Base-by-base conservation (phyloP, 1,140 invertebrate genomes). In the Drosophila baimaii region DNA sequence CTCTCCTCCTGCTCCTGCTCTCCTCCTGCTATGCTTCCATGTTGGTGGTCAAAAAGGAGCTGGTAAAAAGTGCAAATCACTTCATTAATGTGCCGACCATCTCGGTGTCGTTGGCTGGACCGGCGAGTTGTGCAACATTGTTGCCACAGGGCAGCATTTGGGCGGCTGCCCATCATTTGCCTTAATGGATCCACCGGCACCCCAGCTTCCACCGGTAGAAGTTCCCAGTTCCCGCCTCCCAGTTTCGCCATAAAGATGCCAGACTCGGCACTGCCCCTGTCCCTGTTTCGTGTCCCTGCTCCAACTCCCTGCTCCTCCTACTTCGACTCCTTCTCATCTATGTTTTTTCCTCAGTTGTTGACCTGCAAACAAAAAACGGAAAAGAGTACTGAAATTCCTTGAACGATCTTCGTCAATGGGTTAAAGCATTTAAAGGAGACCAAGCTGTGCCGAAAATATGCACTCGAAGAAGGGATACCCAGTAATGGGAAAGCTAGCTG, bases 1-100 rank as follows among this genome's bases (percentile, higher is more conserved):
- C 52, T 55, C 41, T 57, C 15, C 43, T 44, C 37, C 43, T 41
- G 21, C 31, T 47, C 9, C n/a, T 17, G 13, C 1, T 1, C 27
- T 1, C 27, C 37, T 44, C 37, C 33, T 31, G 58, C 27, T 21
- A 58, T 5, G 27, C 25, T 27, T 13, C 44, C 35, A 39, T 59
- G 75, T 71, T 85, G 82, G 82, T 88, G 82, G 79, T 70, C 82
- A 85, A 71, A 33, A 86, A 83, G 59, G 39, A 77, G 68, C 63
- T 66, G 59, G 46, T 21, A 75, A 88, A 89, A 89, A 72, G 77
- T 81, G 84, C 84, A 88, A 88, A 88, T 88, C 84, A 88, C 84
- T 88, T 88, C 80, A 88, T 88, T 88, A 88, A 89, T 75, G 84
- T 76, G 57, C 74, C 64, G 74, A 12, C 43, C 68, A 54, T 37